Evolutionary conservation across 1,140 invertebrate species (phyloP), one percentile per base, ranked within the genome.

Genomic region (Hermetia illucens): DNA sequence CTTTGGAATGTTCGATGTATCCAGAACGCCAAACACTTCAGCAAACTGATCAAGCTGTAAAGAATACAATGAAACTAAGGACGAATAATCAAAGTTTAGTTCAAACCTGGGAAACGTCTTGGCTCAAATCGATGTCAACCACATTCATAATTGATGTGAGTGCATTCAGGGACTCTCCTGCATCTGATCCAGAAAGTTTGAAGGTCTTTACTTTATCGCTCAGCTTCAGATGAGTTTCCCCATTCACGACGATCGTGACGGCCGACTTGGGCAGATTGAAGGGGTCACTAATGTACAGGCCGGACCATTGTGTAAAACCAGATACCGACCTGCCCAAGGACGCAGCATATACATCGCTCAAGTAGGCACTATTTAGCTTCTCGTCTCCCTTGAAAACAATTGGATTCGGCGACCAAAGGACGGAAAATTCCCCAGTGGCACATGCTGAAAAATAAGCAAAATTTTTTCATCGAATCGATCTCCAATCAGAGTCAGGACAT

Each of bases 181-280:
- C 48, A 18, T 40, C 34, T n/a, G 44, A 36, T 2, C 55, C 58
- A 9, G 42, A 35, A 19, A 61, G 16, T 16, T 49, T 42, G 21
- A 49, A 61, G 10, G 52, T 39, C 32, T 58, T 55, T 3, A 34
- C 49, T 34, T 58, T 58, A 29, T 55, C 48, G 38, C 56, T 66
- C 24, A 75, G 63, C 36, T 63, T 64, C 21, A 69, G 51, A 16
- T 50, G 52, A n/a, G 63, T 61, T 5, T 82, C 61, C 39, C 82
- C 82, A 60, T 82, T 76, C 27, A 89, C 66, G 24, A 73, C 72
- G 21, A 89, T 64, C 21, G 72, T 71, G 18, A 88, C 77, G 33
- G 82, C 69, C 22, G 79, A 80, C 61, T 84, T 77, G 19, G 85
- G 79, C 39, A 79, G 66, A 42, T 74, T 68, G 46, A 90, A 88